Percentiles rank a stretch among this genome's conserved stretches.
phyloP scores from a whole-genome alignment of 2,113 vertebrate species.

The Felis chaus region DNA sequence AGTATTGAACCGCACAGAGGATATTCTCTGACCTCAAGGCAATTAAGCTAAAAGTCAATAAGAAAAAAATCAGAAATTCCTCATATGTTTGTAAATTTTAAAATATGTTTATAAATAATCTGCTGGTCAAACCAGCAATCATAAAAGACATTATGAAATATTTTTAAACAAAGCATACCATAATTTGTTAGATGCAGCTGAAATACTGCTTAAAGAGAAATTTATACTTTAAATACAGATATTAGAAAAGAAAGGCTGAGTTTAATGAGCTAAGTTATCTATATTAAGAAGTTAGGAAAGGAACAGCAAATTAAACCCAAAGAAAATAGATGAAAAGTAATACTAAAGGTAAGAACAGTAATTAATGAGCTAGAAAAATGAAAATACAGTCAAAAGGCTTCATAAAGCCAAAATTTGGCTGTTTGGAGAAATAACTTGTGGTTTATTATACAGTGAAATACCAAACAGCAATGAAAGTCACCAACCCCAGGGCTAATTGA shows the following conservation, averaged over 20 bases:
- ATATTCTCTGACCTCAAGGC: neutral
- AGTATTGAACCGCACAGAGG: neutral
- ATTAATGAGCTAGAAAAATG: neutral
- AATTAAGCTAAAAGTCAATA: neutral
- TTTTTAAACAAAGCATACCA: neutral
- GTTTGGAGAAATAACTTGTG: neutral
- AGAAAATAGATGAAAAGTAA: neutral
- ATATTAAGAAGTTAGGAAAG: neutral
- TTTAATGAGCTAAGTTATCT: neutral
- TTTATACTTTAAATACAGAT: neutral
- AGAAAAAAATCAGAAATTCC: neutral
- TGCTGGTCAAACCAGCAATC: neutral
- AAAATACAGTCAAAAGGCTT: neutral
- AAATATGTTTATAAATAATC: constrained; percentile 11
- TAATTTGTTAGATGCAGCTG: neutral
- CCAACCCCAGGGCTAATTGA: neutral
- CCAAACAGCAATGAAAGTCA: neutral
- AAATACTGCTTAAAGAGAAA: neutral
- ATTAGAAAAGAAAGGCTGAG: neutral
- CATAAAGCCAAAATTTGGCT: neutral
- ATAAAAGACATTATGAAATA: neutral
- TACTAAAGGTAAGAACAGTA: neutral
- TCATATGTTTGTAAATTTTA: neutral
- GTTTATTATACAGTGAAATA: neutral
- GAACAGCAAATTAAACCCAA: neutral